phyloP scores from a whole-genome alignment of 2,113 vertebrate species.

The Calidris pygmaea region DNA sequence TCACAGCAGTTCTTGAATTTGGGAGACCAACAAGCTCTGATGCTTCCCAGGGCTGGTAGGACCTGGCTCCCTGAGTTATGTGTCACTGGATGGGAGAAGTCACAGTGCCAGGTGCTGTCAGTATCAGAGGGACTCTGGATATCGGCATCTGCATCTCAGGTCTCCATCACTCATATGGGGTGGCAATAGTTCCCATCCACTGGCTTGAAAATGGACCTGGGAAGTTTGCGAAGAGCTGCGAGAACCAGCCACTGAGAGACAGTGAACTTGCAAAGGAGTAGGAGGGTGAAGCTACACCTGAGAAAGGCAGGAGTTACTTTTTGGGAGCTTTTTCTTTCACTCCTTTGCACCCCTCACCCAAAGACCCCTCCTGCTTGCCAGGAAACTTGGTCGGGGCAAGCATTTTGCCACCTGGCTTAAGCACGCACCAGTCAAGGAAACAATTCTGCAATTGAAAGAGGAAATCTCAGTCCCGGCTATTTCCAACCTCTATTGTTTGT shows the following conservation, averaged over 20 bases:
- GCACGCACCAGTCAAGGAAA: constrained; percentile 57
- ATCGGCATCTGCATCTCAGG: background rate
- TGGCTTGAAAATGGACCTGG: background rate
- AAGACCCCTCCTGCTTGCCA: background rate
- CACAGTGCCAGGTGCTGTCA: background rate
- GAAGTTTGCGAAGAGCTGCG: background rate
- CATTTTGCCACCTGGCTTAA: constrained; percentile 58
- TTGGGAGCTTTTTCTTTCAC: background rate
- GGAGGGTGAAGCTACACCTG: background rate
- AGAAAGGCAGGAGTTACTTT: background rate
- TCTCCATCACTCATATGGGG: background rate
- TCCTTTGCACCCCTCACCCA: background rate
- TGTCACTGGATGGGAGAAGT: background rate
- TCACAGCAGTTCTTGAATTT: background rate
- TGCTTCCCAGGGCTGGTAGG: background rate
- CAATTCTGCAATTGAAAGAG: constrained; percentile 63
- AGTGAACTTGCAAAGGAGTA: background rate
- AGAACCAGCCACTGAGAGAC: background rate
- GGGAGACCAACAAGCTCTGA: background rate
- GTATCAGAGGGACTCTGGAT: background rate
- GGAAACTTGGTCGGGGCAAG: background rate
- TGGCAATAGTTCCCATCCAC: background rate
- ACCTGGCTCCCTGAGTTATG: background rate
- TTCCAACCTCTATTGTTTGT: constrained; percentile 69
- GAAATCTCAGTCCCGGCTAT: constrained; percentile 52